Evolutionary conservation across 2,113 vertebrate species (phyloP), one percentile per base, ranked within the genome.

Genomic region (Pteropus alecto): DNA sequence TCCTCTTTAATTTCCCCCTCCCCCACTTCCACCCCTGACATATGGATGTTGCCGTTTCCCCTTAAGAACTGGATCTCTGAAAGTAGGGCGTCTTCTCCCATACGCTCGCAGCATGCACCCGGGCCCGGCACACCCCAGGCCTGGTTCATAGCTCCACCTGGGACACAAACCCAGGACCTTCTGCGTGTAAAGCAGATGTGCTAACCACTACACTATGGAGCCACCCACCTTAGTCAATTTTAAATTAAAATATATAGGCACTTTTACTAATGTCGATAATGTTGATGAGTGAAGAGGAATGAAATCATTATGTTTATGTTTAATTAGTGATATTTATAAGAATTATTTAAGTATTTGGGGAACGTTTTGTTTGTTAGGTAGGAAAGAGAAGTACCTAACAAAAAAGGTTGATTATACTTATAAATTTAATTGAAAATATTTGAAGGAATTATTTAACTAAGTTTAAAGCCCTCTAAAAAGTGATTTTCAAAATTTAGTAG

Each of bases 401-500:
- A 92, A 93, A 51, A 89, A 51, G 0, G 5, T 41, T 63, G 38
- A 35, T 82, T 78, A 90, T 86, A 85, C 3, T 79, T 67, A 60
- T 60, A 56, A 63, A 63, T 82, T 58, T 83, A 95, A 87, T 77
- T 60, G 77, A 67, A 89, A 77, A 67, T 41, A 1, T 61, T 61
- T 78, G 76, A 92, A 92, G 30, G 19, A 58, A 48, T 51, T 90
- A 84, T 51, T 68, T 93, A 81, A 38, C 9, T 58, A 91, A 46
- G 2, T 65, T 63, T 86, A 58, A 70, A 74, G n/a, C 2, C 4
- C 6, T 68, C 15, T 90, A 82, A 83, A 61, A 77, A 85, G 7
- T 61, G 4, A 79, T 65, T 95, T 95, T 89, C 18, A 94, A 92
- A 90, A 74, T 94, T 87, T 54, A 73, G 21, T 76, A 81, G n/a